Conservation (phyloP, 2,797 vertebrate species). For the Lemur catta region DNA sequence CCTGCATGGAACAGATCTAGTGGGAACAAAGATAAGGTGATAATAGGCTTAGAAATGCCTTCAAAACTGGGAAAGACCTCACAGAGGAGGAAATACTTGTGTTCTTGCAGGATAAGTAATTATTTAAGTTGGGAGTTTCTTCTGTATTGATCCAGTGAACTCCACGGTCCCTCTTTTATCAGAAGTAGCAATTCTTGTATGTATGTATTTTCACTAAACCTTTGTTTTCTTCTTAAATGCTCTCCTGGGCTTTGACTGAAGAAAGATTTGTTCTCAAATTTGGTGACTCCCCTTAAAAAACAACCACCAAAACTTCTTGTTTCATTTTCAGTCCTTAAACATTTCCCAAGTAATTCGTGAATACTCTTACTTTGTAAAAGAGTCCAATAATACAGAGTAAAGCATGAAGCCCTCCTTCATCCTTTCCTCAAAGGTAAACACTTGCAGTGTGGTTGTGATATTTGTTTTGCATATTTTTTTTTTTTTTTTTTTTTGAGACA, state of each 20-base stretch:
- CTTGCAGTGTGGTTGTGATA: neutral
- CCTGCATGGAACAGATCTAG: neutral
- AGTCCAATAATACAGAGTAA: constrained; percentile 11
- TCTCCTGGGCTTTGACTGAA: constrained; percentile 46
- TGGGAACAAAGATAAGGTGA: neutral
- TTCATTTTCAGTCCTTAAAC: constrained; percentile 61
- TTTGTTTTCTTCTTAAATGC: constrained; percentile 46
- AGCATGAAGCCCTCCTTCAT: constrained; percentile 23
- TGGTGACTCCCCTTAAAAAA: neutral
- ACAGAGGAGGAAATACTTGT: neutral
- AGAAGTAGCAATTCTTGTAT: neutral
- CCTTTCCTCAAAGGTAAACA: constrained; percentile 2
- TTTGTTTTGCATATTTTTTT: neutral
- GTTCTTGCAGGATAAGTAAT: neutral
- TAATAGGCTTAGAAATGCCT: neutral
- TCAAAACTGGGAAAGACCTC: neutral
- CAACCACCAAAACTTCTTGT: neutral
- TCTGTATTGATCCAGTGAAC: neutral
- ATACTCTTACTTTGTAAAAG: constrained; percentile 39
- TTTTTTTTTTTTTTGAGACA: too few relatives aligned
- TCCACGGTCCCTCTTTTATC: neutral
- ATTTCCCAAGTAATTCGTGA: constrained; percentile 10
- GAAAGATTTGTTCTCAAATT: constrained; percentile 25
- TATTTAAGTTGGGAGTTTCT: neutral
- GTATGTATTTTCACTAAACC: constrained; percentile 27